Conservation (phyloP, 53 echinoderm and acorn worm species). For the Paracentrotus lividus region DNA sequence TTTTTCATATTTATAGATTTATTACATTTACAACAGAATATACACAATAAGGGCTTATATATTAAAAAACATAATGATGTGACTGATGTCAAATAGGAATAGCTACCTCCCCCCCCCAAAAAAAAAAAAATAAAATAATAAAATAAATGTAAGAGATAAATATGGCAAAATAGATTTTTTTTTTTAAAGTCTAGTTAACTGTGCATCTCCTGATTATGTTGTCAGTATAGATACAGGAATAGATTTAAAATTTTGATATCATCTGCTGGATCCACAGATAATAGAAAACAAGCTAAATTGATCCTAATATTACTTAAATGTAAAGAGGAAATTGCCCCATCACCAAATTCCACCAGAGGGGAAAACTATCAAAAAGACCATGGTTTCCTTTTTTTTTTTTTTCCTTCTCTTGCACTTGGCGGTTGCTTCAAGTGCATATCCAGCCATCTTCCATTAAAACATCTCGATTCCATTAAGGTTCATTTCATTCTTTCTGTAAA, state of each 20-base stretch:
- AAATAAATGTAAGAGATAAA: no score
- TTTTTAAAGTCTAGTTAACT: no score
- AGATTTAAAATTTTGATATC: neutral
- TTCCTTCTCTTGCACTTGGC: neutral
- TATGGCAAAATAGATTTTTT: no score
- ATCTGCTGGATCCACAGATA: slow-evolving; percentile 14
- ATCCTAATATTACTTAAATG: slow-evolving; percentile 41
- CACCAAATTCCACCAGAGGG: slow-evolving; percentile 36
- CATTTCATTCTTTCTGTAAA: neutral
- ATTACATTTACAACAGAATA: no score
- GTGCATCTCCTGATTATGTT: neutral
- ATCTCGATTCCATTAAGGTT: slow-evolving; percentile 41
- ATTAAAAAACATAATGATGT: no score
- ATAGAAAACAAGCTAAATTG: slow-evolving; percentile 26
- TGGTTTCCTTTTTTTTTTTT: neutral
- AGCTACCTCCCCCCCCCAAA: no score
- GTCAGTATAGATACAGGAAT: neutral
- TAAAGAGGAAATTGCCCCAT: slow-evolving; percentile 57
- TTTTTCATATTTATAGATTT: neutral
- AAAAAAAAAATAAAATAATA: no score
- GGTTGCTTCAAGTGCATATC: slow-evolving; percentile 41
- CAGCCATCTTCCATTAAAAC: slow-evolving; percentile 30
- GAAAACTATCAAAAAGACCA: slow-evolving; percentile 33
- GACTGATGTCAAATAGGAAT: no score
- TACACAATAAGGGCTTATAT: no score